Evolutionary conservation across 2,888 invertebrate genomes (phyloP), one percentile per base, ranked within the genome.

Genomic region (Drosophila tripunctata): DNA sequence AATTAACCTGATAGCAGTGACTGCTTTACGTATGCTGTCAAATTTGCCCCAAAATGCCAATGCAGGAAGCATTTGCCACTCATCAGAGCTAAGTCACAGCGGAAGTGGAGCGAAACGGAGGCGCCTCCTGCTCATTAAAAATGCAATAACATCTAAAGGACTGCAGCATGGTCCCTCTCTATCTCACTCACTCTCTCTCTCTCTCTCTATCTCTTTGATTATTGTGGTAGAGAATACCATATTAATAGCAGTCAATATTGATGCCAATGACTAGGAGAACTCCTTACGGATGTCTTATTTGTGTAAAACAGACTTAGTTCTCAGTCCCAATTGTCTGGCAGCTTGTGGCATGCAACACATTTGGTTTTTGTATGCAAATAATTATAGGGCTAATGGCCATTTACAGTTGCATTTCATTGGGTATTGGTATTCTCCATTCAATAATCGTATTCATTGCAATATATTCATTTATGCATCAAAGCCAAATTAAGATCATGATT

Each of bases 61-160:
- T 69, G 87, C 48, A 50, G 48, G 78, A 77, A 87, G 61, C 81
- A 63, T 77, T 87, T 77, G 50, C 73, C 85, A 76, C 76, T 86
- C 80, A 78, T 66, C 70, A 79, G 75, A 43, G 19, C 57, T 27
- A 31, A 12, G 12, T 27, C 62, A 31, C 67, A 79, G 48, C 68
- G 87, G 85, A 87, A 84, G 81, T 62, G 62, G 38, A 56, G 81
- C 62, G 67, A 55, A 58, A 51, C 54, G 45, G 14, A 76, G 85
- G 85, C 74, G 78, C 87, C 85, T 84, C 58, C 70, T 85, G 75
- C 88, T 83, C 88, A 83, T 83, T 86, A 86, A 86, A 88, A 88
- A 83, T 88, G 67, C 84, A 83, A 77, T 56, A 58, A 44, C 60
- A 55, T 61, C 72, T 71, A 31, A 33, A 64, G 70, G n/a, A 19